Evolutionary conservation across 2,797 vertebrate species (phyloP), one percentile per base, ranked within the genome.

Genomic region (Lithobates pipiens): DNA sequence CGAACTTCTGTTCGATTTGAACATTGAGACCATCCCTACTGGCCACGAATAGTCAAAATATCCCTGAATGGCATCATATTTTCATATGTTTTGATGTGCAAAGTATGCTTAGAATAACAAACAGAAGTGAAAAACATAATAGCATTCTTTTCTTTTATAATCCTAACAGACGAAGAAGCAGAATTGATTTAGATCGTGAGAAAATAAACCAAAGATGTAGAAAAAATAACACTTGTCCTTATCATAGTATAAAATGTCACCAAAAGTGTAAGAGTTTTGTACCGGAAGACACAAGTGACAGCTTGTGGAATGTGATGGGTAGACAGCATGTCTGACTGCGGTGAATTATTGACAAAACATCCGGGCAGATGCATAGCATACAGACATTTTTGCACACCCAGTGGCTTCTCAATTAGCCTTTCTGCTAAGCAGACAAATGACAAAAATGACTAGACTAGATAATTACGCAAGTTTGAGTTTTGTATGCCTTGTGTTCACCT

Each of bases 281-380:
- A 23, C 32, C 57, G 81, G 57, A 50, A 79, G 70, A 80, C 80
- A 73, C 36, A 79, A 83, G 76, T 83, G 85, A 83, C 80, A 83
- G 69, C 71, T 36, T 46, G 29, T 87, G 85, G 81, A 83, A 87
- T 83, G 85, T 74, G 76, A 86, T 78, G 71, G 18, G 75, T 72
- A 87, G 85, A 87, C 85, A 83, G 70, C 63, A 21, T 83, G 81
- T 87, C 85, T 82, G 75, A 42, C 80, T 69, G 50, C 57, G 68
- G 72, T 87, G 76, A 87, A 83, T 42, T 70, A 63, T 63, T 87
- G 71, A 75, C 75, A 87, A 83, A 87, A 83, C 80, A 87, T 87
- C 76, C 76, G 69, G 80, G 69, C 44, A 79, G 77, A 83, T 77
- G 70, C 76, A 68, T 67, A 75, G 36, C 81, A 39, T 69, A 57